A percentile compares a stretch with the other conserved stretches of the same genome.
These are phyloP conservation scores for Luperina nickerlii DNA, from an alignment of 2,888 invertebrate species.

Conservation along the genomic window DNA sequence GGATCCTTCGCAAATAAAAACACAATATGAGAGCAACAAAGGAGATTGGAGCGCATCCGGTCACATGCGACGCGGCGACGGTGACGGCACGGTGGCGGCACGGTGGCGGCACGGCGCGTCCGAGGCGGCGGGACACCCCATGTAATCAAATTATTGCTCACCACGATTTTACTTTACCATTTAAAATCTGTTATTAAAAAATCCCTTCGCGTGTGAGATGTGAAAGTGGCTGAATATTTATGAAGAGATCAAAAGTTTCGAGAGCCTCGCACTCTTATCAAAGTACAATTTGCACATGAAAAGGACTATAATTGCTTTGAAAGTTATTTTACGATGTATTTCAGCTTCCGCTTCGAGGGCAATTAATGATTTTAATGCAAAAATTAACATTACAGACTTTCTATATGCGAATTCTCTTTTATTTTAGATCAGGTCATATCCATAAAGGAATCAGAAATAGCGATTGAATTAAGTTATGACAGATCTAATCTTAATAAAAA, in stretches of 20 bases:
- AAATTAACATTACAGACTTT: slow-evolving; percentile 76
- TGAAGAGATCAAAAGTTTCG: slow-evolving; percentile 79
- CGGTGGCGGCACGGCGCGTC: neutral
- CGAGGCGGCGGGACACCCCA: slow-evolving; percentile 63
- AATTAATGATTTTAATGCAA: slow-evolving; percentile 73
- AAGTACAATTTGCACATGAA: slow-evolving; percentile 76
- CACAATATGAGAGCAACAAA: slow-evolving; percentile 78
- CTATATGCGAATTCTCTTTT: slow-evolving; percentile 76
- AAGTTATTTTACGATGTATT: slow-evolving; percentile 80
- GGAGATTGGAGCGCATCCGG: slow-evolving; percentile 75
- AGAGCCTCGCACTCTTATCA: slow-evolving; percentile 74
- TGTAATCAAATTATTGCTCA: slow-evolving; percentile 70
- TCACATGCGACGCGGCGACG: slow-evolving; percentile 49
- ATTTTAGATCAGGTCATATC: slow-evolving; percentile 64
- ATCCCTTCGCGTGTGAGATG: slow-evolving; percentile 78
- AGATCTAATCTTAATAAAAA: slow-evolving; percentile 32
- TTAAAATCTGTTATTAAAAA: slow-evolving; percentile 70
- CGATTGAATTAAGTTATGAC: slow-evolving; percentile 33
- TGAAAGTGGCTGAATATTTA: slow-evolving; percentile 86
- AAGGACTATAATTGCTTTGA: slow-evolving; percentile 81
- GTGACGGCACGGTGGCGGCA: neutral
- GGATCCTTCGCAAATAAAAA: slow-evolving; percentile 79
- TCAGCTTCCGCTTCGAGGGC: slow-evolving; percentile 69
- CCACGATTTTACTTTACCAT: slow-evolving; percentile 69
- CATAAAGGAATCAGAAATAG: slow-evolving; percentile 42